Conservation (phyloP, 2,113 vertebrate genomes). For the Anthoscopus minutus region DNA sequence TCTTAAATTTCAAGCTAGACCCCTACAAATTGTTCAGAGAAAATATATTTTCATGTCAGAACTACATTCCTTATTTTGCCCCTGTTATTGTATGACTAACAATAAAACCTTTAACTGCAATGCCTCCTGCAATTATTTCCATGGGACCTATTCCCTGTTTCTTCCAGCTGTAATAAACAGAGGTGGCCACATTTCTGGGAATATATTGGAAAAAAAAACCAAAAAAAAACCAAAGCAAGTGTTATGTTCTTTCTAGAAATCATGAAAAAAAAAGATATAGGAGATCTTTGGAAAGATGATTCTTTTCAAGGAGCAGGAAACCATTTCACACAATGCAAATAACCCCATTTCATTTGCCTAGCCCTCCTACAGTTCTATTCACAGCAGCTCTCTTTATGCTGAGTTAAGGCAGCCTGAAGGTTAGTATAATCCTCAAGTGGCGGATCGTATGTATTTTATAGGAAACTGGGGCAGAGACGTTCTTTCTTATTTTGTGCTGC, state of each 20-base stretch:
- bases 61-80: neutral
- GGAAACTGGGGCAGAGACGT: neutral
- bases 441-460: neutral
- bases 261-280: neutral
- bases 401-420: neutral
- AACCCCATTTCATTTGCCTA: neutral
- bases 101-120: neutral
- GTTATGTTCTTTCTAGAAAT: neutral
- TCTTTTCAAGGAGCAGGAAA: neutral
- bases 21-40: neutral
- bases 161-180: neutral
- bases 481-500: neutral
- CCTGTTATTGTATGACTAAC: neutral
- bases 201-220: neutral
- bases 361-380: neutral
- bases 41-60: neutral
- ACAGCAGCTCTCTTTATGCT: neutral
- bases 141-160: neutral
- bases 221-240: fast-evolving
- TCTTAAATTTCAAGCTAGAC: neutral
- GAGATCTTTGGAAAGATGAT: neutral
- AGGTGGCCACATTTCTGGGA: neutral
- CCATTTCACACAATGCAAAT: neutral
- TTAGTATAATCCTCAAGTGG: neutral
- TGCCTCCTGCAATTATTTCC: neutral